Conservation (phyloP, 2,797 vertebrate genomes). For the Neomorphus geoffroyi region DNA sequence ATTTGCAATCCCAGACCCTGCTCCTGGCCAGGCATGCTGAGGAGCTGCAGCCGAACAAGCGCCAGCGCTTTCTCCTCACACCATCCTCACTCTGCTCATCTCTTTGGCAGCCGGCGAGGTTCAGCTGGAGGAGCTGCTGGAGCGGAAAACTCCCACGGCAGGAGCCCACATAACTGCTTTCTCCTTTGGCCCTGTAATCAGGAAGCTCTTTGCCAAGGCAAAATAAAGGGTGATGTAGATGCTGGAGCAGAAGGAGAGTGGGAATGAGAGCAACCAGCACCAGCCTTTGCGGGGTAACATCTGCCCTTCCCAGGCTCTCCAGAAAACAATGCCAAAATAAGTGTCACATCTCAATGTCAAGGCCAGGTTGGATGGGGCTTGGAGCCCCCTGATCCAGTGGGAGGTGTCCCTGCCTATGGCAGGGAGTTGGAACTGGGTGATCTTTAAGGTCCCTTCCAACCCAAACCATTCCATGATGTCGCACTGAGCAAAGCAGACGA, state of each 20-base stretch:
- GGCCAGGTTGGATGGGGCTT: too few relatives aligned
- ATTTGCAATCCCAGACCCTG: background rate
- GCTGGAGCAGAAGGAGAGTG: background rate
- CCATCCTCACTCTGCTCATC: background rate
- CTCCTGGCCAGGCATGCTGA: background rate
- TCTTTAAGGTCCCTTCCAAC: too few relatives aligned
- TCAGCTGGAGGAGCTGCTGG: background rate
- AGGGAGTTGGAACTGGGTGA: too few relatives aligned
- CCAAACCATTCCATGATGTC: background rate
- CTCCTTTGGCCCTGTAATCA: background rate
- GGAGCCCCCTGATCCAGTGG: too few relatives aligned
- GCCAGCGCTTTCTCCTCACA: background rate
- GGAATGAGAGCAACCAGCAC: background rate
- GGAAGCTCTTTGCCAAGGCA: background rate
- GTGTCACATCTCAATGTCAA: background rate
- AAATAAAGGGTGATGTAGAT: background rate
- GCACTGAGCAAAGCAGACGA: fast-evolving
- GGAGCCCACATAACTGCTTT: background rate
- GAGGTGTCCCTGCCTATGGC: too few relatives aligned
- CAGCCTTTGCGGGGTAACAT: background rate
- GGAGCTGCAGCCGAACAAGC: background rate
- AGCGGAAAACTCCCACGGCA: background rate
- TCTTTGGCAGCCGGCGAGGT: background rate
- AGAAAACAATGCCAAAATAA: too few relatives aligned
- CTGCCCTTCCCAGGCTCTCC: background rate